These are phyloP conservation scores for Andrena camellia DNA, from an alignment of 2,888 invertebrate species.

Conservation along the genomic window DNA sequence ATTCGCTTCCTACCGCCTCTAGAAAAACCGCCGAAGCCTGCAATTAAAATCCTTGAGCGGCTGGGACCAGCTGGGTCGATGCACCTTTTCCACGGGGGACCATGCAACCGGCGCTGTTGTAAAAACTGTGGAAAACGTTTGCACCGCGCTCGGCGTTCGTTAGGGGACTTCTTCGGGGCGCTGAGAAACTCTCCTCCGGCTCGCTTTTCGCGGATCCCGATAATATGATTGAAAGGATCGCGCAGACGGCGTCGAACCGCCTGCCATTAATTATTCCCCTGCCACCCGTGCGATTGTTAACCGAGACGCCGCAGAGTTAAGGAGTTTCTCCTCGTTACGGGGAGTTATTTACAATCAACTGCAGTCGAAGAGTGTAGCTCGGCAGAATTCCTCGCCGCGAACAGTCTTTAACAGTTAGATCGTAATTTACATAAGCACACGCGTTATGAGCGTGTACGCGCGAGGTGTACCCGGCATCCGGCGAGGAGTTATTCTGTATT, in stretches of 20 bases:
- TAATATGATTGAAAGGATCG: background rate
- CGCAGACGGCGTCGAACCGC: background rate
- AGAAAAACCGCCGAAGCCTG: conserved; percentile 70
- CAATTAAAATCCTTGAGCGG: conserved; percentile 74
- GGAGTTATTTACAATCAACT: conserved; percentile 42
- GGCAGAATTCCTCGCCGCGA: conserved; percentile 28
- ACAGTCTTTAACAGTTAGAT: conserved; percentile 55
- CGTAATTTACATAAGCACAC: conserved; percentile 56
- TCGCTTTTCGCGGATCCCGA: background rate
- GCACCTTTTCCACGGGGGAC: conserved; percentile 64
- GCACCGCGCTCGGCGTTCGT: background rate
- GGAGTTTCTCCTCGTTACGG: conserved; percentile 40
- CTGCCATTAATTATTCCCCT: conserved; percentile 14
- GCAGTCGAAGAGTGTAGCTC: background rate
- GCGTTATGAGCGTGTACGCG: conserved; percentile 20
- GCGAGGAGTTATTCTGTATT: conserved; percentile 41
- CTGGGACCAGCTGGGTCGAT: conserved; percentile 66
- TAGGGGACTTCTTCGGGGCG: background rate
- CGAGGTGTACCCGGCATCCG: conserved; percentile 6
- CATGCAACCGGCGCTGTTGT: background rate
- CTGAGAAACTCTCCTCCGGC: background rate
- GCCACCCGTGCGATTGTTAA: background rate
- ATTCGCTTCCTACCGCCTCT: conserved; percentile 72
- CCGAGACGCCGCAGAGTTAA: conserved; percentile 1
- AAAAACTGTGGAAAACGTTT: conserved; percentile 50